Conservation (phyloP, 2,113 vertebrate genomes). For the Ariopsis seemanni region DNA sequence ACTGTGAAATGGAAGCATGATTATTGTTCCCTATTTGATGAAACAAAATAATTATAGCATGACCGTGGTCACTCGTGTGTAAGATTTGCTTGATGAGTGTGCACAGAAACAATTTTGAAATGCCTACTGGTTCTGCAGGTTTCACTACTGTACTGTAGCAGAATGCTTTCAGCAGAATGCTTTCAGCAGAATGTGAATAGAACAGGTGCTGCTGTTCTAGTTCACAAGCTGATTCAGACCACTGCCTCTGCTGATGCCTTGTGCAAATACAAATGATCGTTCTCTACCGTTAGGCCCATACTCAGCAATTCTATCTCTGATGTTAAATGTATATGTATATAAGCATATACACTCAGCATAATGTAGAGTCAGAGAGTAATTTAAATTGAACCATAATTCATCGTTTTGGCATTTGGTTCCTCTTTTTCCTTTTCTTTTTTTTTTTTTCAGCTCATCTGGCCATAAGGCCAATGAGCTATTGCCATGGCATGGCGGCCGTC, state of each 20-base stretch:
- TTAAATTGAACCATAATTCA: background rate
- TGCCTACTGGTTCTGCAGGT: constrained; percentile 45
- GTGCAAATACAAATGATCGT: constrained; percentile 16
- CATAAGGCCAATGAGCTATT: too few relatives aligned
- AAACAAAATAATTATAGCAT: background rate
- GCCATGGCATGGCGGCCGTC: too few relatives aligned
- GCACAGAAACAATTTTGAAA: constrained; percentile 1
- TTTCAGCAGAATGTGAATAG: constrained; percentile 21
- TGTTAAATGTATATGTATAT: background rate
- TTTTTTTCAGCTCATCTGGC: too few relatives aligned
- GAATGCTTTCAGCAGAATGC: constrained; percentile 6
- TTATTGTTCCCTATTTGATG: background rate
- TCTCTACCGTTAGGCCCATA: background rate
- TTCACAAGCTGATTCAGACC: constrained; percentile 15
- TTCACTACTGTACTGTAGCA: constrained; percentile 25
- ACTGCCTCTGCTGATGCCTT: background rate
- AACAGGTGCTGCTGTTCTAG: constrained; percentile 4
- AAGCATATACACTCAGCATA: background rate
- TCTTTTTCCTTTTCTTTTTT: background rate
- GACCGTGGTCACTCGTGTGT: background rate
- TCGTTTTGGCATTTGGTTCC: background rate
- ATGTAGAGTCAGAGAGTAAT: background rate
- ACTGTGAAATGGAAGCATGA: background rate
- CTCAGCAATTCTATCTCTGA: background rate
- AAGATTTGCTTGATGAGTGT: background rate